Percentiles rank a stretch among this genome's conserved stretches.
phyloP scores from a whole-genome alignment of 2,888 invertebrate genomes.

The Drosophila longiperda region DNA sequence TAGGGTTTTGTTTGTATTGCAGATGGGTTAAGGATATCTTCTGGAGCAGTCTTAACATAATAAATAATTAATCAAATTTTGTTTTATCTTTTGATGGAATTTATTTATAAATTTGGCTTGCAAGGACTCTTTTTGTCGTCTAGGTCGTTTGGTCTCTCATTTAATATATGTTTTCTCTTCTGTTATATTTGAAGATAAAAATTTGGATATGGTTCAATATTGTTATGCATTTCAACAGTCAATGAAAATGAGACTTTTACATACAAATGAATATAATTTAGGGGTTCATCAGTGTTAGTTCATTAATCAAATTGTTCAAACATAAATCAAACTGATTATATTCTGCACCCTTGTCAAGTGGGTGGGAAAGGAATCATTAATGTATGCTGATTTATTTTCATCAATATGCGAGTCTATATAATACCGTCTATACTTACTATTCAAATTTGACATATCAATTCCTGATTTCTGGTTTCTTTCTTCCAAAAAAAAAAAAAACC shows the following conservation, averaged over 20 bases:
- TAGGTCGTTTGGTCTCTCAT: background rate
- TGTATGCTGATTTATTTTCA: background rate
- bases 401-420: background rate
- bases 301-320: conserved; percentile 22
- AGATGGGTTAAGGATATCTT: background rate
- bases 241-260: too few relatives aligned
- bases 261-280: background rate
- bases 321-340: conserved; percentile 26
- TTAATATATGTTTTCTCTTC: background rate
- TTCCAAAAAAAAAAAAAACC: background rate
- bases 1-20: background rate
- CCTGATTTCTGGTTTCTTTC: conserved; percentile 11
- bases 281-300: background rate
- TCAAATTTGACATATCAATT: background rate
- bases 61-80: background rate
- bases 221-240: background rate
- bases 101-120: background rate
- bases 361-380: background rate
- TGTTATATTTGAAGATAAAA: background rate
- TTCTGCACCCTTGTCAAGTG: background rate
- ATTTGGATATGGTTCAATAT: background rate
- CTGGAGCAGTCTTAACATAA: background rate
- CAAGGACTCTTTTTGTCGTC: background rate
- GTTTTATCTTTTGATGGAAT: background rate
- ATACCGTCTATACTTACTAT: background rate